Evolutionary conservation across 2,888 invertebrate genomes (phyloP).

Genomic region (Rhagium mordax): DNA sequence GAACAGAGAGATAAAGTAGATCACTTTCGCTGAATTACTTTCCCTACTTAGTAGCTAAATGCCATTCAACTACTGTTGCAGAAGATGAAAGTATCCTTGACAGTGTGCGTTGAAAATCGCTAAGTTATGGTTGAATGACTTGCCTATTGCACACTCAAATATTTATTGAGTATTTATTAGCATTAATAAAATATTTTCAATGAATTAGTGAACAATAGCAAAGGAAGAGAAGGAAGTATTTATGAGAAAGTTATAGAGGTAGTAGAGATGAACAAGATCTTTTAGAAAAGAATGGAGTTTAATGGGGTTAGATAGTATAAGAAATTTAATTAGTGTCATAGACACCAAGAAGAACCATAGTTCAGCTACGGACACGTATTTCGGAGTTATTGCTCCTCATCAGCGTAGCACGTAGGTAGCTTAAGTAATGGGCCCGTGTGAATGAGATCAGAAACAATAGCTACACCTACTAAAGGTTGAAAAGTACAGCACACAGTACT

Average conservation of each 20-base stretch:
- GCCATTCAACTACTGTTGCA: slow-evolving; percentile 10
- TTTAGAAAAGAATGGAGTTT: too few relatives aligned
- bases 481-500: too few relatives aligned
- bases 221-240: not conserved
- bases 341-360: too few relatives aligned
- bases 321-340: too few relatives aligned
- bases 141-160: not conserved
- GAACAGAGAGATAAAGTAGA: not conserved
- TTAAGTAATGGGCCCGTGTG: too few relatives aligned
- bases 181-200: not conserved
- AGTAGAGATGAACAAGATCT: too few relatives aligned
- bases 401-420: too few relatives aligned
- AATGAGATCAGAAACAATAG: too few relatives aligned
- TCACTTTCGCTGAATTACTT: slow-evolving; percentile 23
- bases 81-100: slow-evolving; percentile 32
- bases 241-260: not conserved
- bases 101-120: slow-evolving; percentile 17
- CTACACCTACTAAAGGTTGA: too few relatives aligned
- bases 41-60: slow-evolving; percentile 9
- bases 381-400: too few relatives aligned
- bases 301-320: too few relatives aligned
- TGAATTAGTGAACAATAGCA: not conserved
- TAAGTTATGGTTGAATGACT: slow-evolving; percentile 6
- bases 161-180: not conserved
- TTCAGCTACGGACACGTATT: too few relatives aligned